phyloP scores from a whole-genome alignment of 2,888 invertebrate genomes.

The Seira ritae region DNA sequence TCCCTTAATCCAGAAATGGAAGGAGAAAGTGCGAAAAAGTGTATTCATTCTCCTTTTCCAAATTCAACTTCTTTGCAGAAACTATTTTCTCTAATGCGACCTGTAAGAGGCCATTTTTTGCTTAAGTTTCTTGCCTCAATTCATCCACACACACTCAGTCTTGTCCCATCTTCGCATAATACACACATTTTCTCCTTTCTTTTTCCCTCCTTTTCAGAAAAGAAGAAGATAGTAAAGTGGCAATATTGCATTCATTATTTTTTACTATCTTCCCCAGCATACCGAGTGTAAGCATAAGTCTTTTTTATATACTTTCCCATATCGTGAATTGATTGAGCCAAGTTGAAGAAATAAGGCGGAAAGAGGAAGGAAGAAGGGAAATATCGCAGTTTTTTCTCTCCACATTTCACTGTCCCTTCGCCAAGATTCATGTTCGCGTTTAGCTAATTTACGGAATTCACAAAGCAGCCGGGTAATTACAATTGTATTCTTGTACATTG shows the following conservation, averaged over 20 bases:
- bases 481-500: slow-evolving; percentile 49
- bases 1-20: not conserved
- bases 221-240: slow-evolving; percentile 9
- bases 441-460: slow-evolving; percentile 72
- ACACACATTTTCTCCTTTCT: slow-evolving; percentile 1
- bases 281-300: no score
- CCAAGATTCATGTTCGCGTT: slow-evolving; percentile 70
- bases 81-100: slow-evolving; percentile 5
- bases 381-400: slow-evolving; percentile 32
- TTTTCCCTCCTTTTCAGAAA: not conserved
- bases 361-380: slow-evolving; percentile 23
- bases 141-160: no score
- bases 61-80: no score
- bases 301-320: not conserved
- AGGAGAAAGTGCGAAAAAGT: slow-evolving; percentile 4
- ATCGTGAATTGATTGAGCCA: slow-evolving; percentile 54
- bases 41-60: not conserved
- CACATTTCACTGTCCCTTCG: slow-evolving; percentile 55
- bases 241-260: slow-evolving; percentile 20
- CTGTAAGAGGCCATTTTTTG: slow-evolving; percentile 13
- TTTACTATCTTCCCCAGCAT: not conserved
- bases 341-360: slow-evolving; percentile 56
- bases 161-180: slow-evolving; percentile 9
- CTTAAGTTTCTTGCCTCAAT: not conserved
- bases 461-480: slow-evolving; percentile 68